A percentile compares a stretch with the other conserved stretches of the same genome.
These are phyloP conservation scores for Zaprionus camerounensis DNA, from an alignment of 1,140 invertebrate genomes.

Conservation along the genomic window DNA sequence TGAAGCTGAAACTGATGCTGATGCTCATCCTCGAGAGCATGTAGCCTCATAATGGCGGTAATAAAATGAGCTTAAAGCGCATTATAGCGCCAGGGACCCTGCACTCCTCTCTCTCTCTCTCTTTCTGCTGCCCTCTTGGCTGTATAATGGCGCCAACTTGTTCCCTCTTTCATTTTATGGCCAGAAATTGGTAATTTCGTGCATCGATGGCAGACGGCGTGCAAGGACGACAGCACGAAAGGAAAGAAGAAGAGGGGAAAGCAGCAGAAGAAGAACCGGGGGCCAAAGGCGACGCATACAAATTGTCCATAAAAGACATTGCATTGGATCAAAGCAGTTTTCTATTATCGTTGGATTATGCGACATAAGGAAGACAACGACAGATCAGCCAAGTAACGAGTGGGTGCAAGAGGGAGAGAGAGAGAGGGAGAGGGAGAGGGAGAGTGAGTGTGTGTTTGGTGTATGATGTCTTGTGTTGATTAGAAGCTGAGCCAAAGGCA, in stretches of 20 bases:
- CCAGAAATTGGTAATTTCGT: constrained; percentile 79
- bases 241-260: neutral
- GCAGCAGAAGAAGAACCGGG: constrained; percentile 12
- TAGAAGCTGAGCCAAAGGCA: constrained; percentile 29
- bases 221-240: constrained; percentile 27
- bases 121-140: neutral
- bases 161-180: constrained; percentile 76
- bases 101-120: neutral
- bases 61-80: constrained; percentile 80
- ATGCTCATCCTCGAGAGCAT: constrained; percentile 37
- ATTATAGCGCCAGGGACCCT: constrained; percentile 57
- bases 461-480: constrained; percentile 50
- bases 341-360: constrained; percentile 74
- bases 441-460: neutral
- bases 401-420: neutral
- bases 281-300: constrained; percentile 64
- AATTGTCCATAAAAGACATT: constrained; percentile 79
- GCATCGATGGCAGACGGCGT: constrained; percentile 61
- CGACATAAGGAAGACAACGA: constrained; percentile 57
- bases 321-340: constrained; percentile 71
- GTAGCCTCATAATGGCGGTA: constrained; percentile 62
- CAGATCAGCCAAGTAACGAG: constrained; percentile 14
- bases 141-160: constrained; percentile 67
- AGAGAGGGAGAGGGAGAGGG: neutral
- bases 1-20: neutral